phyloP scores from a whole-genome alignment of 2,888 invertebrate genomes.

The Carcina quercana region DNA sequence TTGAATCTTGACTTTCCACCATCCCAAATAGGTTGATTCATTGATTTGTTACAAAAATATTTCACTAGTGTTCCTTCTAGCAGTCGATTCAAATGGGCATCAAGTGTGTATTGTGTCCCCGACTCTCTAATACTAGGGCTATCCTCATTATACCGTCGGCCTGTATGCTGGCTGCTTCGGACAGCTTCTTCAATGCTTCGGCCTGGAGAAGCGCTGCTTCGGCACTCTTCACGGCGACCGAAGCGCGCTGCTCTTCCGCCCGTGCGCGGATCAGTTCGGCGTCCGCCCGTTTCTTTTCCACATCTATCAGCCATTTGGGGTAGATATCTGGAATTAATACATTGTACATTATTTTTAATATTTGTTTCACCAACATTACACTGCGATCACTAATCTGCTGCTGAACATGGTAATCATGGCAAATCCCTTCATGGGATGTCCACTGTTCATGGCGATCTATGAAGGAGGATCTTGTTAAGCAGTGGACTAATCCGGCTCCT shows the following conservation, averaged over 20 bases:
- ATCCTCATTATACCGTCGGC: slow-evolving; percentile 45
- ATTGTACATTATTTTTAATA: too few relatives aligned
- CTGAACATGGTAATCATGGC: too few relatives aligned
- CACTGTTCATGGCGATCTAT: too few relatives aligned
- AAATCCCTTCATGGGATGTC: too few relatives aligned
- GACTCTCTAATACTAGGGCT: slow-evolving; percentile 33
- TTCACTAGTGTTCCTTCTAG: too few relatives aligned
- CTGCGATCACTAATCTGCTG: too few relatives aligned
- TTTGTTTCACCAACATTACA: too few relatives aligned
- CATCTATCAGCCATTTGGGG: slow-evolving; percentile 51
- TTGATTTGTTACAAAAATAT: too few relatives aligned
- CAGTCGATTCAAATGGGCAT: slow-evolving; percentile 18
- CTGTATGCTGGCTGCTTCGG: slow-evolving; percentile 41
- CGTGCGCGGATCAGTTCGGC: slow-evolving; percentile 44
- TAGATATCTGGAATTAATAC: slow-evolving; percentile 41
- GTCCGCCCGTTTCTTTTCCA: slow-evolving; percentile 49
- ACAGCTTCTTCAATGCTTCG: slow-evolving; percentile 38
- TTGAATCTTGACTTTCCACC: too few relatives aligned
- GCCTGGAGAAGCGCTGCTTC: slow-evolving; percentile 44
- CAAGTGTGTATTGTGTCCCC: slow-evolving; percentile 22
- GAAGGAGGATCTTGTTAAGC: too few relatives aligned
- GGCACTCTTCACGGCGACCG: slow-evolving; percentile 32
- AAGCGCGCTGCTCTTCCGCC: slow-evolving; percentile 39
- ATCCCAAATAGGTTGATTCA: too few relatives aligned
- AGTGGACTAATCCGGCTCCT: too few relatives aligned